Percentiles rank a stretch among this genome's conserved stretches.
phyloP scores from a whole-genome alignment of 2,888 invertebrate species.

The Yponomeuta plumbellus region DNA sequence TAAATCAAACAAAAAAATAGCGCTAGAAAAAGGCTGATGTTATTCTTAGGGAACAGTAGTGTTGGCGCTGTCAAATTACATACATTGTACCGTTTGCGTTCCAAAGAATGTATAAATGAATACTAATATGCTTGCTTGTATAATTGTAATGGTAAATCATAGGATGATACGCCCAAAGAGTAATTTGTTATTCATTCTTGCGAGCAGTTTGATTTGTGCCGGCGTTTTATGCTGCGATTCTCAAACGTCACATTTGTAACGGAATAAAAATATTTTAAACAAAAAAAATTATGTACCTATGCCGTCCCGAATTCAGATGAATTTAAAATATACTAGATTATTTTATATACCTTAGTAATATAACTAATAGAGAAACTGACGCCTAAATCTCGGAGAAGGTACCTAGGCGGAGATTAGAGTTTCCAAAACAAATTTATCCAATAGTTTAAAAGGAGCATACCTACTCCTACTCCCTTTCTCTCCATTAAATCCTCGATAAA shows the following conservation, averaged over 20 bases:
- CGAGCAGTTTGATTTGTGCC: neutral
- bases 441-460: too few relatives aligned
- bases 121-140: neutral
- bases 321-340: too few relatives aligned
- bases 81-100: slow-evolving; percentile 1
- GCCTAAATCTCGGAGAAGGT: too few relatives aligned
- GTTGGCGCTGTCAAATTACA: slow-evolving; percentile 4
- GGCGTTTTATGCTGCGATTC: neutral
- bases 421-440: too few relatives aligned
- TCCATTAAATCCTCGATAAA: too few relatives aligned
- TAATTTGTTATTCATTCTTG: slow-evolving; percentile 5
- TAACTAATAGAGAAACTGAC: neutral
- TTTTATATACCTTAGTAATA: neutral
- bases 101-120: slow-evolving; percentile 6
- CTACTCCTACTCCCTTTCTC: too few relatives aligned
- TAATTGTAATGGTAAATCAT: neutral
- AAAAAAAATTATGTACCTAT: neutral
- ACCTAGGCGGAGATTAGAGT: too few relatives aligned
- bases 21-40: neutral
- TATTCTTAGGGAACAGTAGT: neutral
- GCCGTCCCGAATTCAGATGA: neutral
- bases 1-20: neutral
- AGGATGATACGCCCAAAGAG: neutral
- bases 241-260: neutral
- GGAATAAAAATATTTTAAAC: neutral